Evolutionary conservation across 2,888 invertebrate species (phyloP).

Genomic region (Noctua janthe): DNA sequence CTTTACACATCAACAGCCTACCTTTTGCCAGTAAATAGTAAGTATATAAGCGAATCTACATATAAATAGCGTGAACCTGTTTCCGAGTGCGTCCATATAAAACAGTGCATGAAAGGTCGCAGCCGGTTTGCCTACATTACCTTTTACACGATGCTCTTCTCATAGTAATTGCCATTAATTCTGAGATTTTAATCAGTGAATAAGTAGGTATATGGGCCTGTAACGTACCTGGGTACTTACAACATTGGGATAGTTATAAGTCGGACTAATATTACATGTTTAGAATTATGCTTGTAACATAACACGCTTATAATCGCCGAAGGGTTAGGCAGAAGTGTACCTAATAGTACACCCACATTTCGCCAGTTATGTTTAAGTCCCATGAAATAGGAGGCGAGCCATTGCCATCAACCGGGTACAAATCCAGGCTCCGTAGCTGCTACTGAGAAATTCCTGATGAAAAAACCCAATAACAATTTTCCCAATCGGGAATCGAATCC

Average conservation of each 20-base stretch:
- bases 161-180: slow-evolving; percentile 14
- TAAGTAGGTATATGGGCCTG: not conserved
- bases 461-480: too few species aligned
- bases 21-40: slow-evolving; percentile 8
- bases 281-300: not conserved
- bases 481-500: too few species aligned
- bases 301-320: not conserved
- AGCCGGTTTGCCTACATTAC: slow-evolving; percentile 27
- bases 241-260: not conserved
- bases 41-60: slow-evolving; percentile 20
- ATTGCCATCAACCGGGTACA: too few species aligned
- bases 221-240: not conserved
- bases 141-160: slow-evolving; percentile 33
- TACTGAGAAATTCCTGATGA: too few species aligned
- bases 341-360: too few species aligned
- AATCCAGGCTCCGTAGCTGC: too few species aligned
- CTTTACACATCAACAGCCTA: not conserved
- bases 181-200: slow-evolving; percentile 20
- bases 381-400: too few species aligned
- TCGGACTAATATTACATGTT: not conserved
- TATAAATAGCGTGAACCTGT: slow-evolving; percentile 49
- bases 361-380: too few species aligned
- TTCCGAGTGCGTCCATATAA: slow-evolving; percentile 38
- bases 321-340: too few species aligned
- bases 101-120: slow-evolving; percentile 47